Conservation (phyloP, 1,140 invertebrate species). For the Panonychus citri region DNA sequence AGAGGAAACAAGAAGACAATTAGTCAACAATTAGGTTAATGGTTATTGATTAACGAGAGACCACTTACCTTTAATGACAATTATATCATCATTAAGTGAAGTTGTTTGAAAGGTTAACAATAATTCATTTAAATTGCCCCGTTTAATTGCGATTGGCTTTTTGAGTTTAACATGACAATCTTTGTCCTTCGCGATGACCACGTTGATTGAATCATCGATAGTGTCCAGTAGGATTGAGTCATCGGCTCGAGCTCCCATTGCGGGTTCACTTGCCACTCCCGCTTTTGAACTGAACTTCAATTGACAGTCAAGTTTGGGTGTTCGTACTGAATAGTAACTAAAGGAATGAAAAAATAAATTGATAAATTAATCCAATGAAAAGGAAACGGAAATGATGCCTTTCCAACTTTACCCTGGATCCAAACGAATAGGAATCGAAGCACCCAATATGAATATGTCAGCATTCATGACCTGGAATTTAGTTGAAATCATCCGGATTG, state of each 20-base stretch:
- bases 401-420: conserved; percentile 10
- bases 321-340: conserved; percentile 14
- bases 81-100: conserved; percentile 10
- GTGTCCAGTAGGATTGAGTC: conserved; percentile 12
- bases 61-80: conserved; percentile 8
- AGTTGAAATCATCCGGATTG: conserved; percentile 11
- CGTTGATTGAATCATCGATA: conserved; percentile 11
- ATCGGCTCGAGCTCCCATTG: conserved; percentile 5
- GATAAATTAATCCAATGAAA: neutral
- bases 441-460: conserved; percentile 17
- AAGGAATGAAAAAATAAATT: neutral
- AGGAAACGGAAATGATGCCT: neutral
- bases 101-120: conserved; percentile 11
- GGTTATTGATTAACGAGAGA: neutral
- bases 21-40: no score
- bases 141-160: conserved; percentile 16
- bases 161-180: conserved; percentile 16
- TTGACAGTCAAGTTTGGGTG: conserved; percentile 15
- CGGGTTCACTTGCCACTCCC: conserved; percentile 1
- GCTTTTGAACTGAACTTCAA: conserved; percentile 15
- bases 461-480: conserved; percentile 15
- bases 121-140: conserved; percentile 16
- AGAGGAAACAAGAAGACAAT: neutral
- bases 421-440: conserved; percentile 16
- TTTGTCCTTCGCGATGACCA: conserved; percentile 16